A percentile compares a stretch with the other conserved stretches of the same genome.
These are phyloP conservation scores for Peromyscus attwateri DNA, from an alignment of 2,797 vertebrate genomes.

Conservation along the genomic window DNA sequence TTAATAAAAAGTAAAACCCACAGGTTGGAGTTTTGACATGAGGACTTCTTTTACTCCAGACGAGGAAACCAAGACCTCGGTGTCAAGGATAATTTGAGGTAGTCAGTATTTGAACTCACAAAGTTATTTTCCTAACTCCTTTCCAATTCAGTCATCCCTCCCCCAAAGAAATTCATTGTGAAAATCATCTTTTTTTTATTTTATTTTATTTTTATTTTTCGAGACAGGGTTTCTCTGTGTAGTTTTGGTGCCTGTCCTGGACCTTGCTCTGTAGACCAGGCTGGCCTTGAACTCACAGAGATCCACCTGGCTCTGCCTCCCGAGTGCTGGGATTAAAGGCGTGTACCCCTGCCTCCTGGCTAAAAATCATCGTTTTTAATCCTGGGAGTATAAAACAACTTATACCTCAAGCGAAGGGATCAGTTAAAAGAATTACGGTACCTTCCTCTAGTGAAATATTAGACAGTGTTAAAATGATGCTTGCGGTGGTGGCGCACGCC, in stretches of 20 bases:
- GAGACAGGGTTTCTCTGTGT: no score
- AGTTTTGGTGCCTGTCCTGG: no score
- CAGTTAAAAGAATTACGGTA: not conserved
- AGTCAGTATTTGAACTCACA: not conserved
- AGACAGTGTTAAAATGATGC: not conserved
- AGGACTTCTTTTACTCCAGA: not conserved
- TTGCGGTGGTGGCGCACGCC: no score
- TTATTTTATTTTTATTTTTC: no score
- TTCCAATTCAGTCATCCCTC: not conserved
- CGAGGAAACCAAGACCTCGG: not conserved
- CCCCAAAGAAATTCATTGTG: not conserved
- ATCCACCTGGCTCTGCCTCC: no score
- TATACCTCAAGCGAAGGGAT: not conserved
- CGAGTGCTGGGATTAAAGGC: no score
- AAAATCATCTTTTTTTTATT: not conserved
- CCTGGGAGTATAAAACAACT: not conserved
- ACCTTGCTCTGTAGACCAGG: no score
- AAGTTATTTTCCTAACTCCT: not conserved
- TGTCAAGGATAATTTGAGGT: not conserved
- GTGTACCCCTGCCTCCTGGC: no score
- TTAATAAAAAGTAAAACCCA: not conserved
- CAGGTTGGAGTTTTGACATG: not conserved
- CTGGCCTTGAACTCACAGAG: no score
- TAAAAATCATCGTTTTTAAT: constrained; percentile 11
- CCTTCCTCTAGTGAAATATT: not conserved